Conservation (phyloP, 1,140 invertebrate species). For the Andrena cerasifolii region DNA sequence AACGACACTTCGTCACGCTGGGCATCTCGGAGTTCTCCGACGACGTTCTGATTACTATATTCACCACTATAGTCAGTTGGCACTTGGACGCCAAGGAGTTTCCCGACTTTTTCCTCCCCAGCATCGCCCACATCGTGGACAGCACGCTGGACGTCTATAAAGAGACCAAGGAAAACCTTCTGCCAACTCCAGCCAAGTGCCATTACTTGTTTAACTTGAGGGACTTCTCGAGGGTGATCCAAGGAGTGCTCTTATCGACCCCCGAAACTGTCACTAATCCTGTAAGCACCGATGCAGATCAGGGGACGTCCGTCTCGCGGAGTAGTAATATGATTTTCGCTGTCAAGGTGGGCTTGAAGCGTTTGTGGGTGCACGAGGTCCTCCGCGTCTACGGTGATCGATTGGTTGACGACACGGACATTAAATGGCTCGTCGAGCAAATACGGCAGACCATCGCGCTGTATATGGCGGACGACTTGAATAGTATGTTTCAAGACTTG, state of each 20-base stretch:
- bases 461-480: slow-evolving; percentile 81
- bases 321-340: background rate
- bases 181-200: slow-evolving; percentile 95
- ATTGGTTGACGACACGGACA: slow-evolving; percentile 91
- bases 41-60: slow-evolving; percentile 92
- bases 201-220: slow-evolving; percentile 97
- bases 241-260: slow-evolving; percentile 82
- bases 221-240: slow-evolving; percentile 96
- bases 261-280: slow-evolving; percentile 62
- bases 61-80: slow-evolving; percentile 95
- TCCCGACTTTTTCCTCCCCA: slow-evolving; percentile 93
- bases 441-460: slow-evolving; percentile 84
- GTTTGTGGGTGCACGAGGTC: slow-evolving; percentile 97
- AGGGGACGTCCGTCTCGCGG: too few relatives aligned
- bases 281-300: slow-evolving; percentile 49
- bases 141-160: slow-evolving; percentile 95
- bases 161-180: slow-evolving; percentile 89
- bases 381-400: slow-evolving; percentile 97
- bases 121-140: slow-evolving; percentile 91
- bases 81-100: slow-evolving; percentile 95
- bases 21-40: slow-evolving; percentile 96
- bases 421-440: slow-evolving; percentile 89
- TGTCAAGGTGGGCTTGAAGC: slow-evolving; percentile 88
- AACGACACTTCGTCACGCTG: slow-evolving; percentile 95
- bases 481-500: slow-evolving; percentile 80